phyloP scores from a whole-genome alignment of 2,888 invertebrate genomes.

The Dione juno region DNA sequence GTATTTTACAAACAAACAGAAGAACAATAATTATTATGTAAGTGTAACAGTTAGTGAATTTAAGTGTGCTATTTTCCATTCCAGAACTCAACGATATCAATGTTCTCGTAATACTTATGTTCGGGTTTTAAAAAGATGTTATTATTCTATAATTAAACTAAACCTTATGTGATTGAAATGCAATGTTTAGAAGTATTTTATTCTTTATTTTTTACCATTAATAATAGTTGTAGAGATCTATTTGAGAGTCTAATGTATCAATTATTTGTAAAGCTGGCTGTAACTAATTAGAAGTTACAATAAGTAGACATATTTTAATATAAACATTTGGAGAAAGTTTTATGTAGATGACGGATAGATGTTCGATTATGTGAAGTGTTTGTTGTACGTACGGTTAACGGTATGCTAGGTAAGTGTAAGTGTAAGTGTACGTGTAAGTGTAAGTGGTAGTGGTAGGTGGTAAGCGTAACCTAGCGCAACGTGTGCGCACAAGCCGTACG shows the following conservation, averaged over 20 bases:
- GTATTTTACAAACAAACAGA: constrained; percentile 82
- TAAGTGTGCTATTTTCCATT: constrained; percentile 84
- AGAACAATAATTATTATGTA: constrained; percentile 84
- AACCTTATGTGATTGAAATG: constrained; percentile 84
- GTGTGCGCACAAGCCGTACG: constrained; percentile 74
- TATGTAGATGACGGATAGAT: constrained; percentile 83
- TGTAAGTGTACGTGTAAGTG: constrained; percentile 37
- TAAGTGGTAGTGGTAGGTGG: constrained; percentile 8
- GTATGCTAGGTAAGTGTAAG: constrained; percentile 43
- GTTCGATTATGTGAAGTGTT: constrained; percentile 83
- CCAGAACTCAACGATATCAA: constrained; percentile 83
- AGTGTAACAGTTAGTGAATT: constrained; percentile 84
- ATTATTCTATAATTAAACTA: constrained; percentile 83
- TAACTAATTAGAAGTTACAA: constrained; percentile 83
- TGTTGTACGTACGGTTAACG: constrained; percentile 73
- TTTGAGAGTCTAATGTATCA: constrained; percentile 84
- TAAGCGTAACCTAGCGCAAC: constrained; percentile 65
- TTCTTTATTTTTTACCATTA: constrained; percentile 84
- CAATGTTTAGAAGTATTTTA: constrained; percentile 84
- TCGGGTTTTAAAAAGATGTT: constrained; percentile 82
- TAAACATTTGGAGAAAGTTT: constrained; percentile 83
- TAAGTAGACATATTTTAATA: constrained; percentile 84
- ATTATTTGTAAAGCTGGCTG: constrained; percentile 84
- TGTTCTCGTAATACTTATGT: constrained; percentile 81
- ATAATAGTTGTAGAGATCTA: constrained; percentile 84